Percentiles rank a stretch among this genome's conserved stretches.
These are phyloP conservation scores for Tigriopus japonicus DNA, from an alignment of 1,140 invertebrate genomes.

Conservation along the genomic window DNA sequence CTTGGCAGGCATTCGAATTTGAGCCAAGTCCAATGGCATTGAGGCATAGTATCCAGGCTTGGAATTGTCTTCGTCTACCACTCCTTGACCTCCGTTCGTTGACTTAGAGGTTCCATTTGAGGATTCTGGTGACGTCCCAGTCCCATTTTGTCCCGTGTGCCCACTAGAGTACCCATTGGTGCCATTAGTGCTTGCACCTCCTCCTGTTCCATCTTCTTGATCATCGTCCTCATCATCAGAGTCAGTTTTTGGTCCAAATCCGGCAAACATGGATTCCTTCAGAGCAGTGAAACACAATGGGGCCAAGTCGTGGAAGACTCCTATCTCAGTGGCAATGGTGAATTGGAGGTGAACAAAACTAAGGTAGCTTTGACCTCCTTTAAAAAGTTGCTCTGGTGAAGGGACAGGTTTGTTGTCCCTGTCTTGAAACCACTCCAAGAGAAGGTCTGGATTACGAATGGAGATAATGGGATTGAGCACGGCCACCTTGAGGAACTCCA, in stretches of 20 bases:
- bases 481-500: slow-evolving; percentile 3
- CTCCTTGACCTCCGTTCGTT: no score
- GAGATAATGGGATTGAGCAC: background rate
- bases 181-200: no score
- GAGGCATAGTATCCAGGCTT: no score
- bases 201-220: no score
- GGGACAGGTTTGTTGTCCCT: background rate
- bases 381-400: background rate
- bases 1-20: no score
- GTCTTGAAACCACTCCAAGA: background rate
- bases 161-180: no score
- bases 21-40: no score
- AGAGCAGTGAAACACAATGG: background rate
- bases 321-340: slow-evolving; percentile 8
- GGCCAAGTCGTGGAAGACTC: slow-evolving; percentile 8
- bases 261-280: background rate
- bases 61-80: no score
- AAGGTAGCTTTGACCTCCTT: background rate
- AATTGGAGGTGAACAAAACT: slow-evolving; percentile 4
- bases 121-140: no score
- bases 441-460: background rate
- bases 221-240: background rate
- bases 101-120: no score
- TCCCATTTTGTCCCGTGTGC: no score
- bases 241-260: background rate